Conservation (phyloP, 2,113 vertebrate genomes). For the Dissostichus mawsoni region DNA sequence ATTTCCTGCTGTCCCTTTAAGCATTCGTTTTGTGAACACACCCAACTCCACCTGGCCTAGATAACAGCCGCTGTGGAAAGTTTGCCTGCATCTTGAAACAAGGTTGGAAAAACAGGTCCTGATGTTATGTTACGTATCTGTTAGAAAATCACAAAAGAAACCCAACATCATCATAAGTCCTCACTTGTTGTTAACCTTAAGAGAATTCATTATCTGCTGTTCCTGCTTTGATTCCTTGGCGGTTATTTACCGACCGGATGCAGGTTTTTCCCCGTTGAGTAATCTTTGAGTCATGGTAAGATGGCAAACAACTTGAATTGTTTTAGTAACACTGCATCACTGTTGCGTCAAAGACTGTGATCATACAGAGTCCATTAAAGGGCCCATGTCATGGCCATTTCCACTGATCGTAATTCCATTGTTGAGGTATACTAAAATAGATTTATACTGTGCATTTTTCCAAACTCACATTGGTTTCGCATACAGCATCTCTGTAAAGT, state of each 20-base stretch:
- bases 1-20: not conserved
- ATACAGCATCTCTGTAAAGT: too few relatives aligned
- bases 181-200: too few relatives aligned
- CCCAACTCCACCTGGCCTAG: not conserved
- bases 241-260: not conserved
- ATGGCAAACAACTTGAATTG: not conserved
- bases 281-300: not conserved
- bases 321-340: not conserved
- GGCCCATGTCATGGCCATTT: too few relatives aligned
- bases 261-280: not conserved
- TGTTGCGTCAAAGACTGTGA: slow-evolving; percentile 2
- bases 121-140: not conserved
- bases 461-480: too few relatives aligned
- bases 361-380: not conserved
- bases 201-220: not conserved
- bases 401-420: too few relatives aligned
- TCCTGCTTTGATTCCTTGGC: too few relatives aligned
- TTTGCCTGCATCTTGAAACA: not conserved
- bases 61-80: slow-evolving; percentile 10
- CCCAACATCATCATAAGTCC: too few relatives aligned
- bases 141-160: not conserved
- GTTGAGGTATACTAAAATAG: too few relatives aligned
- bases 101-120: not conserved
- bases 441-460: too few relatives aligned
- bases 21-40: slow-evolving; percentile 18